Evolutionary conservation across 53 echinoderm and acorn worm species (phyloP).

Genomic region (Hippasteria phrygiana): DNA sequence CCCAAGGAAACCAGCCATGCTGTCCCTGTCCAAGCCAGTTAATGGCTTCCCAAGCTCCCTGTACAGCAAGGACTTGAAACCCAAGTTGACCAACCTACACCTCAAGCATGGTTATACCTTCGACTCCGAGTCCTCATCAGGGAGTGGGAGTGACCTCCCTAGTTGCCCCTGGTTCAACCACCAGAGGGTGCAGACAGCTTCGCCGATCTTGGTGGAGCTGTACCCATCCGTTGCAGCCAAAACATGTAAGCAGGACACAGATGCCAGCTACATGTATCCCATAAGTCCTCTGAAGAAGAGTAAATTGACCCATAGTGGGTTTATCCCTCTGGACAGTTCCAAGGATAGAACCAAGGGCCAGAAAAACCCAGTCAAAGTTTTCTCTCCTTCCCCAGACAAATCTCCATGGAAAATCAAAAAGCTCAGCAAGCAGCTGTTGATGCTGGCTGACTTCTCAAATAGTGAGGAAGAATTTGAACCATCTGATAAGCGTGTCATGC

Average conservation of each 20-base stretch:
- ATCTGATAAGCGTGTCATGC: background rate
- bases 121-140: background rate
- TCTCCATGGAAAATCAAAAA: background rate
- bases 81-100: constrained; percentile 16
- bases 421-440: constrained; percentile 1
- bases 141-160: constrained; percentile 12
- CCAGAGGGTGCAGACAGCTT: constrained; percentile 3
- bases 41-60: background rate
- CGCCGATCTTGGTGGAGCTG: constrained; percentile 38
- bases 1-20: constrained; percentile 11
- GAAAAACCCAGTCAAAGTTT: background rate
- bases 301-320: background rate
- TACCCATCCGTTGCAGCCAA: background rate
- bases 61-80: background rate
- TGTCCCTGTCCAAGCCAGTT: constrained; percentile 32
- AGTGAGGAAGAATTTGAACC: constrained; percentile 47
- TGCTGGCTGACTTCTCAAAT: constrained; percentile 24
- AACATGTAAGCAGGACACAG: background rate
- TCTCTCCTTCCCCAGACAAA: background rate
- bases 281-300: background rate
- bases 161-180: background rate
- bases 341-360: background rate
- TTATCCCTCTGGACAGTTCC: background rate
- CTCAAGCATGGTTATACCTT: constrained; percentile 17
- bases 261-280: background rate